Evolutionary conservation across 2,888 invertebrate species (phyloP).

Genomic region (Hypsopygia costalis): DNA sequence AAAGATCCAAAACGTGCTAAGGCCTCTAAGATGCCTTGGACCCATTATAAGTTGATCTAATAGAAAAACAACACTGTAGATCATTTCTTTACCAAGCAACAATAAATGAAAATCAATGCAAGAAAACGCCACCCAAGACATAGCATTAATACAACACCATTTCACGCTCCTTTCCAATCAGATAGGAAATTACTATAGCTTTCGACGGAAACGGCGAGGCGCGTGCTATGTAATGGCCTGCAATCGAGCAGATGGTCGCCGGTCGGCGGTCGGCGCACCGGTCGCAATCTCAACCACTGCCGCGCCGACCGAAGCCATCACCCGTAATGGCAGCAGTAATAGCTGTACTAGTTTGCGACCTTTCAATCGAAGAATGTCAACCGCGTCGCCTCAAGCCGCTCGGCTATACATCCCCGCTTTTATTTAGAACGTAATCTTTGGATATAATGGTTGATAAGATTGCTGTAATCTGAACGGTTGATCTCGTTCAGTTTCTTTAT

Average conservation of each 20-base stretch:
- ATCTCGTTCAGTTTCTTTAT: conserved; percentile 2
- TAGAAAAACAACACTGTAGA: too few relatives aligned
- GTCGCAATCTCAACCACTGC: conserved; percentile 1
- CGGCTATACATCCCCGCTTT: conserved; percentile 4
- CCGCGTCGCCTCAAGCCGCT: conserved; percentile 11
- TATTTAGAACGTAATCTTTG: conserved; percentile 9
- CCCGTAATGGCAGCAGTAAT: conserved; percentile 10
- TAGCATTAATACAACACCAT: conserved; percentile 3
- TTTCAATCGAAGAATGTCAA: conserved; percentile 24
- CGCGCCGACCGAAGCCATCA: not conserved
- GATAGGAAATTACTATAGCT: conserved; percentile 11
- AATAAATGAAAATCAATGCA: not conserved
- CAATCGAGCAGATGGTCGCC: conserved; percentile 6
- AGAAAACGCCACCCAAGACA: conserved; percentile 9
- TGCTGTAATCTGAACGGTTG: conserved; percentile 4
- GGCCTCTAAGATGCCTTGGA: too few relatives aligned
- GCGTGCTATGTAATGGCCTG: conserved; percentile 19
- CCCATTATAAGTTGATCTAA: too few relatives aligned
- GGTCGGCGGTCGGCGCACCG: not conserved
- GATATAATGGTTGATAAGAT: conserved; percentile 8
- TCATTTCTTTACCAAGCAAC: too few relatives aligned
- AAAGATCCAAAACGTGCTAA: too few relatives aligned
- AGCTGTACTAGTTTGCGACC: conserved; percentile 21
- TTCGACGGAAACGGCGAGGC: conserved; percentile 18
- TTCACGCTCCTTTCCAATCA: conserved; percentile 11